Percentiles rank a stretch among this genome's conserved stretches.
Evolutionary conservation across 2,797 vertebrate species (phyloP).

Genomic region (Gorsachius magnificus): DNA sequence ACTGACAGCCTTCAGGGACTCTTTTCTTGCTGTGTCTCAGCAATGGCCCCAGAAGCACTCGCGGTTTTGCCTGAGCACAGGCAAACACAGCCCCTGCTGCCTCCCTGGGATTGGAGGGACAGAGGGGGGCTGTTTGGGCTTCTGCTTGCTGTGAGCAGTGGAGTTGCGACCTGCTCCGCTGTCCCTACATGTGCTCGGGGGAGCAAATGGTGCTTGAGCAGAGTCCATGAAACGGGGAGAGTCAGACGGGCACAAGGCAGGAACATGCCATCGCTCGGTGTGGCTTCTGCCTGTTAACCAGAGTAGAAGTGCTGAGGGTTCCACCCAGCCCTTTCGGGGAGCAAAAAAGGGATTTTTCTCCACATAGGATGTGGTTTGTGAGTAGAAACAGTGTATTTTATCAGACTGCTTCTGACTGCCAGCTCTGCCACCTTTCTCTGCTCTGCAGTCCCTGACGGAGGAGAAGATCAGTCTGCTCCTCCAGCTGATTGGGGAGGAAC

Average conservation of each 20-base stretch:
- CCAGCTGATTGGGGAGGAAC: slow-evolving; percentile 86
- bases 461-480: slow-evolving; percentile 85
- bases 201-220: not conserved
- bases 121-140: not conserved
- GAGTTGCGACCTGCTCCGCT: not conserved
- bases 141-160: rapidly evolving
- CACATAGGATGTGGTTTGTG: rapidly evolving
- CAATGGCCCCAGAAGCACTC: not conserved
- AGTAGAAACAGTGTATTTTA: not conserved
- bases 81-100: not conserved
- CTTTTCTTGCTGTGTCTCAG: not conserved
- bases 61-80: not conserved
- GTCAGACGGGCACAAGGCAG: not conserved
- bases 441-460: slow-evolving; percentile 85
- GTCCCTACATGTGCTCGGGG: rapidly evolving
- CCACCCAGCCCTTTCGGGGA: not conserved
- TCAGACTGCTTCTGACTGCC: not conserved
- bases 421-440: not conserved
- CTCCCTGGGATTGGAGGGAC: not conserved
- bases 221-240: rapidly evolving
- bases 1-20: not conserved
- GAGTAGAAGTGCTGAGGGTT: not conserved
- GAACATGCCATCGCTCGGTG: not conserved
- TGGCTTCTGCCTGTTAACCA: not conserved
- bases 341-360: not conserved